Base-by-base conservation (phyloP, 2,888 invertebrate species). In the Cryptops parisi region DNA sequence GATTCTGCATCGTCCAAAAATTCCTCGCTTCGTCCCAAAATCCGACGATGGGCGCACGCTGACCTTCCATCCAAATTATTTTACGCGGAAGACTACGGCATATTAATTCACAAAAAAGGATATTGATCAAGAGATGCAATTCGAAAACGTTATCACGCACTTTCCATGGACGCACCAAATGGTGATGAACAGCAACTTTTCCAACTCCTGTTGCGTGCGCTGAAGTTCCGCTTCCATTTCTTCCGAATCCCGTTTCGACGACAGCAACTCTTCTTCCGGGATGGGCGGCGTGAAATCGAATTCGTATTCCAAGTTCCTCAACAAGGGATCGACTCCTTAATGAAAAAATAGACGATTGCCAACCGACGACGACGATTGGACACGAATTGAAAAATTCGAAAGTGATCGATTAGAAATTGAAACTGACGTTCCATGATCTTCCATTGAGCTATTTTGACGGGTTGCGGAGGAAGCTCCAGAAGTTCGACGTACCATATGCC, bases 391-490 rank as follows among this genome's bases (percentile, higher is more conserved):
- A n/a, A n/a, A n/a, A n/a, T n/a, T n/a, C n/a, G n/a, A n/a, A n/a
- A n/a, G n/a, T n/a, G n/a, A n/a, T n/a, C n/a, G n/a, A n/a, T n/a
- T n/a, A n/a, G n/a, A n/a, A n/a, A n/a, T n/a, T n/a, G n/a, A n/a
- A n/a, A n/a, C n/a, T n/a, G n/a, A n/a, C n/a, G n/a, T n/a, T n/a
- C n/a, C n/a, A n/a, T n/a, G n/a, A n/a, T n/a, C n/a, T n/a, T 25
- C 48, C 48, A 48, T 26, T 38, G 21, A 19, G 26, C 60, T 22
- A 60, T 57, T 17, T 61, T 57, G 38, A 60, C 60, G 0, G 83
- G 80, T 60, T 89, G 88, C 0, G 85, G 82, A 0, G 88, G 88
- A 17, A 83, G 83, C 49, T 78, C 73, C 50, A 86, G 68, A 47
- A 86, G 72, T 62, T 88, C 81, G 45, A 88, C 68, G 59, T 79